These are phyloP conservation scores for Etheostoma nigrum DNA, from an alignment of 2,797 vertebrate species.

Conservation along the genomic window DNA sequence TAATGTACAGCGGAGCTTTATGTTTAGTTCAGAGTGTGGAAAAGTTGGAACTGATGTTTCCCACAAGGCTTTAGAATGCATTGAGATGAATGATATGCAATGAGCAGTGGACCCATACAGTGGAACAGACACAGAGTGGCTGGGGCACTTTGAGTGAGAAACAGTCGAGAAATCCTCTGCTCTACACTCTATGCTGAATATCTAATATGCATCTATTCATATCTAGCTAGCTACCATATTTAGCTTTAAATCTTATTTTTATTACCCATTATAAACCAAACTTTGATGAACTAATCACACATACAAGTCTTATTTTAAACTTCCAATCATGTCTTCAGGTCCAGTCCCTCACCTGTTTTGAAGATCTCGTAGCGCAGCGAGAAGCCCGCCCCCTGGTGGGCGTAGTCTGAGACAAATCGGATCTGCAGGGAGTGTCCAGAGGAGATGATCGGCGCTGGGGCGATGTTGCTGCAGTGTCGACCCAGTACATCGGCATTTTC, in stretches of 20 bases:
- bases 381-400: slow-evolving; percentile 97
- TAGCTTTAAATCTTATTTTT: neutral
- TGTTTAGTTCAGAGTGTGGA: neutral
- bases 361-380: slow-evolving; percentile 99
- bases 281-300: neutral
- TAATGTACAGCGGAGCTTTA: slow-evolving; percentile 6
- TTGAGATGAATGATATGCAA: slow-evolving; percentile 5
- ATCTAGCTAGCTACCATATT: neutral
- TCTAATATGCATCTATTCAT: too few relatives aligned
- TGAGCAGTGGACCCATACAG: neutral
- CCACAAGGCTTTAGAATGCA: neutral
- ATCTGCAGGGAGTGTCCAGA: slow-evolving; percentile 93
- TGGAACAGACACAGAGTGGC: neutral
- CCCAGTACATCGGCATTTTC: slow-evolving; percentile 92
- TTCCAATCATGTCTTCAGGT: fast-evolving
- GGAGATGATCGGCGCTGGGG: slow-evolving; percentile 95
- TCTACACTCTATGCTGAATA: neutral
- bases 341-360: slow-evolving; percentile 91
- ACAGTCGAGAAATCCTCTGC: neutral
- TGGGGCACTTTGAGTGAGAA: neutral
- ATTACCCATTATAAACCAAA: too few relatives aligned
- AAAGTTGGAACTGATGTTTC: slow-evolving; percentile 4
- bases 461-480: slow-evolving; percentile 98
- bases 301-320: neutral
- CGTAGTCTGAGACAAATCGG: slow-evolving; percentile 96